phyloP scores from a whole-genome alignment of 2,797 vertebrate genomes.

The Saxicola maurus region DNA sequence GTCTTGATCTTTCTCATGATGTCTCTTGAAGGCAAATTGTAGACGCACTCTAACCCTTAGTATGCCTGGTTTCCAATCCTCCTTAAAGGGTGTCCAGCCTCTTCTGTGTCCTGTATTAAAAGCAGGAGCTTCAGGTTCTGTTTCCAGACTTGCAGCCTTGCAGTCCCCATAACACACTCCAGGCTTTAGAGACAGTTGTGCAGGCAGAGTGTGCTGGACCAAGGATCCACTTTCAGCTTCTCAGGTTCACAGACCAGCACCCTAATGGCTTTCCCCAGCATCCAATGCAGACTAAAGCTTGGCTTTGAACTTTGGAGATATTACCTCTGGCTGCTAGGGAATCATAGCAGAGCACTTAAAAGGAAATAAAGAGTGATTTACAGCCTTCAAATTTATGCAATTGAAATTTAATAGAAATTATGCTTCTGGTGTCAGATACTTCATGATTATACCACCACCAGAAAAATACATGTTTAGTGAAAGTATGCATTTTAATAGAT shows the following conservation, averaged over 20 bases:
- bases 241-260: not conserved
- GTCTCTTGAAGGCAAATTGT: not conserved
- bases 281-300: not conserved
- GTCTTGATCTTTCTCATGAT: not conserved
- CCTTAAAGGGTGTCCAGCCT: not conserved
- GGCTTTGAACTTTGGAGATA: not conserved
- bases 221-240: not conserved
- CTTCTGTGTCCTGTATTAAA: not conserved
- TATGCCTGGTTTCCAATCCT: not conserved
- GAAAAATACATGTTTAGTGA: not conserved
- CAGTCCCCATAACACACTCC: not conserved
- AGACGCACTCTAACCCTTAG: not conserved
- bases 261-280: not conserved
- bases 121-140: not conserved
- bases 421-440: not conserved
- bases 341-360: not conserved
- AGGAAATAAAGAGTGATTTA: not conserved
- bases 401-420: not conserved
- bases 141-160: not conserved
- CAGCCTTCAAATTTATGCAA: not conserved
- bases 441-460: not conserved
- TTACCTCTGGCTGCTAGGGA: not conserved
- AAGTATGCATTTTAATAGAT: not conserved
- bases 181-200: accelerated
- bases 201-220: not conserved